Percentiles rank a stretch among this genome's conserved stretches.
phyloP scores from a whole-genome alignment of 2,797 vertebrate species.

The Semotilus atromaculatus region DNA sequence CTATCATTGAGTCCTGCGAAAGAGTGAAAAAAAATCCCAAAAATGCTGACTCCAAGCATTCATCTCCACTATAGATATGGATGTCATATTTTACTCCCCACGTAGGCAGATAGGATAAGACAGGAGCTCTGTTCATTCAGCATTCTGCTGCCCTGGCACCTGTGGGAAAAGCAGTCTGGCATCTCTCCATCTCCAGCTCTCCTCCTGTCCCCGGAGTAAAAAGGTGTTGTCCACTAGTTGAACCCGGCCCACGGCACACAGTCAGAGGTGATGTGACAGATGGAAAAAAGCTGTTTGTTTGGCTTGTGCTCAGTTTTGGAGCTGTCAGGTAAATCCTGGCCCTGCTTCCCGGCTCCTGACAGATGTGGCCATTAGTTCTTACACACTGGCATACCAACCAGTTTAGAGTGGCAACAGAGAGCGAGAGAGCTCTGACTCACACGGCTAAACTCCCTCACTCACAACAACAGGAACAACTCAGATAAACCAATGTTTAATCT shows the following conservation, averaged over 20 bases:
- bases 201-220: slow-evolving; percentile 26
- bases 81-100: slow-evolving; percentile 3
- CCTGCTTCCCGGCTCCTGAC: slow-evolving; percentile 43
- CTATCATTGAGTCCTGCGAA: background rate
- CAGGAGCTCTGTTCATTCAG: background rate
- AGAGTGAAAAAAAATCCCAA: background rate
- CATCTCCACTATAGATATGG: background rate
- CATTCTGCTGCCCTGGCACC: slow-evolving; percentile 4
- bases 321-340: slow-evolving; percentile 47
- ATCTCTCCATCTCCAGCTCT: slow-evolving; percentile 7
- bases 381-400: slow-evolving; percentile 35
- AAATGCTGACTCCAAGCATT: slow-evolving; percentile 11
- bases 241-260: slow-evolving; percentile 40
- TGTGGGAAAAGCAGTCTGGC: slow-evolving; percentile 39
- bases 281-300: slow-evolving; percentile 55
- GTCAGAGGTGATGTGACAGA: slow-evolving; percentile 50
- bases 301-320: slow-evolving; percentile 40
- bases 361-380: slow-evolving; percentile 56
- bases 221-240: slow-evolving; percentile 42
- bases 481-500: background rate
- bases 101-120: slow-evolving; percentile 1
- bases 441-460: background rate
- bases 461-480: slow-evolving; percentile 6
- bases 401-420: slow-evolving; percentile 31
- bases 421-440: background rate